Evolutionary conservation across 2,113 vertebrate genomes (phyloP), one percentile per base, ranked within the genome.

Genomic region (Papio anubis): DNA sequence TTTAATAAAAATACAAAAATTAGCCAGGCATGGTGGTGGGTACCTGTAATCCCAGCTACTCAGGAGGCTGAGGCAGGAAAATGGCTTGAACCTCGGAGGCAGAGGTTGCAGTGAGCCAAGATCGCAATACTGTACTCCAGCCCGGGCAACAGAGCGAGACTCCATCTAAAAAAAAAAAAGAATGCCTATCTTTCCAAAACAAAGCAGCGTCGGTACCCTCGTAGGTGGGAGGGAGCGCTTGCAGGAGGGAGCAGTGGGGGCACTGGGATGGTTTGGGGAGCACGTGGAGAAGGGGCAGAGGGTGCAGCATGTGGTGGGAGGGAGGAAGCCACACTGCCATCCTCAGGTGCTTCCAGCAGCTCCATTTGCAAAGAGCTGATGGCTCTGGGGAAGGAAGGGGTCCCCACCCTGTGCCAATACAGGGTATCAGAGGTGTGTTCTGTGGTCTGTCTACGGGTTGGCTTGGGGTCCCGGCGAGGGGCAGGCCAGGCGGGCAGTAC

Each of bases 391-490:
- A 73, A 25, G 35, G 38, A 5, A 8, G 79, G 0, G 4, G 38
- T 18, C 23, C 27, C 45, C 10, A 12, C 68, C 11, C 40, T 13
- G 6, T 45, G 64, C 9, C 4, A 18, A 52, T 13, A 23, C 81
- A 2, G 0, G 25, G 16, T 21, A 25, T 70, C 61, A 17, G 38
- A 32, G 83, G 11, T 10, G 0, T 40, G 17, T 55, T 23, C 35
- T 61, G 50, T 10, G 27, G 61, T 35, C 40, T 5, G 17, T n/a
- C 25, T 48, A 20, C 52, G 73, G 8, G 23, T 12, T 35, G 0
- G 40, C 2, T n/a, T 55, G 5, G 40, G 52, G 32, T 7, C 85
- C 45, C 0, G 30, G 81, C 40, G 11, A 25, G 76, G 27, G 16
- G 32, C 68, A 35, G 38, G 57, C 50, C 9, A 25, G 25, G 86